Percentiles rank a stretch among this genome's conserved stretches.
These are phyloP conservation scores for Hippasteria phrygiana DNA, from an alignment of 53 echinoderm and acorn worm genomes.

Conservation along the genomic window DNA sequence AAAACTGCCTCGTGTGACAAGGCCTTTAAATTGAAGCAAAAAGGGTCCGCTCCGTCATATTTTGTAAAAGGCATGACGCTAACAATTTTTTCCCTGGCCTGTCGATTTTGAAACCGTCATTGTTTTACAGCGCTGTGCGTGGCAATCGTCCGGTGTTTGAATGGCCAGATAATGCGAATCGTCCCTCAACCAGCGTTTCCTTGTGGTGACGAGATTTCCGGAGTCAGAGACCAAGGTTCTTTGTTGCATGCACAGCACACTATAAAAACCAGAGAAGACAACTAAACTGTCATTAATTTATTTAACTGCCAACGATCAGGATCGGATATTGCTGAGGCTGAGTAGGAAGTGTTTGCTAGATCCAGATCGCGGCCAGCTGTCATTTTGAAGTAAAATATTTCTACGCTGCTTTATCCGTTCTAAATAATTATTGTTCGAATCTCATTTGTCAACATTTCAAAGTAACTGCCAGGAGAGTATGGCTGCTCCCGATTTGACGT, in stretches of 20 bases:
- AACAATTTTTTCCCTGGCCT: no score
- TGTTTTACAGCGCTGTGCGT: neutral
- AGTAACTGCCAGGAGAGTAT: constrained; percentile 8
- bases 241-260: neutral
- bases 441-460: neutral
- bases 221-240: neutral
- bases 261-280: neutral
- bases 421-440: neutral
- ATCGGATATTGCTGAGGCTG: neutral
- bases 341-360: neutral
- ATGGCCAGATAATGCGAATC: neutral
- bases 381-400: no score
- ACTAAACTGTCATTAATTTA: neutral
- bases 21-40: no score
- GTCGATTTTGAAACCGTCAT: neutral
- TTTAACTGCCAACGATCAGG: neutral
- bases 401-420: neutral
- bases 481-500: neutral
- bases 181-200: constrained; percentile 3
- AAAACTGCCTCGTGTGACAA: no score
- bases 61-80: no score
- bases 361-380: no score
- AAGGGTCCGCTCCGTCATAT: no score
- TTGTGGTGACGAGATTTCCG: constrained; percentile 30
- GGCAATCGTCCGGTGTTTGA: neutral